Conservation (phyloP, 2,113 vertebrate species). For the Gobiocypris rarus region DNA sequence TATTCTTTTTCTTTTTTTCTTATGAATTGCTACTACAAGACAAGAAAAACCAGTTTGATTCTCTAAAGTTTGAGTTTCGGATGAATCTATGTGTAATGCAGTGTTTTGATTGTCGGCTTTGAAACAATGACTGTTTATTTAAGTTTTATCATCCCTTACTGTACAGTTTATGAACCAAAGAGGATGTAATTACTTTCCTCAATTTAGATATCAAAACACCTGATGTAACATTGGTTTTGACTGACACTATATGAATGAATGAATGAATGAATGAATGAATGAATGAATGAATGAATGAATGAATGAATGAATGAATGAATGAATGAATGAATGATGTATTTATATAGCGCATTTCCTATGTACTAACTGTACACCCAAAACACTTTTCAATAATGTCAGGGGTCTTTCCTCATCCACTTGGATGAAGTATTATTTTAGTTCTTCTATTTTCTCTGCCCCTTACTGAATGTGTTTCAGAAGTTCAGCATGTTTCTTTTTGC, state of each 20-base stretch:
- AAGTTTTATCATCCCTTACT: background rate
- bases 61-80: background rate
- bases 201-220: background rate
- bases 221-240: background rate
- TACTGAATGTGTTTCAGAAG: background rate
- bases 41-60: background rate
- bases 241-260: too few species aligned
- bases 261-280: too few species aligned
- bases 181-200: background rate
- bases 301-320: too few species aligned
- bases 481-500: background rate
- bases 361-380: too few species aligned
- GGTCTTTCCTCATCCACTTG: too few species aligned
- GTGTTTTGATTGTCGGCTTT: background rate
- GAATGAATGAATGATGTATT: too few species aligned
- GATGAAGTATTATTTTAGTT: background rate
- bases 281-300: too few species aligned
- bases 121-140: background rate
- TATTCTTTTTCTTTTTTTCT: background rate
- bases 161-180: background rate
- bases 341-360: too few species aligned
- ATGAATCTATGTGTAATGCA: background rate
- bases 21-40: background rate
- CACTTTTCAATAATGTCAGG: too few species aligned
- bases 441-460: background rate